These are phyloP conservation scores for Acipenser oxyrinchus DNA, from an alignment of 2,797 vertebrate species.

Conservation along the genomic window DNA sequence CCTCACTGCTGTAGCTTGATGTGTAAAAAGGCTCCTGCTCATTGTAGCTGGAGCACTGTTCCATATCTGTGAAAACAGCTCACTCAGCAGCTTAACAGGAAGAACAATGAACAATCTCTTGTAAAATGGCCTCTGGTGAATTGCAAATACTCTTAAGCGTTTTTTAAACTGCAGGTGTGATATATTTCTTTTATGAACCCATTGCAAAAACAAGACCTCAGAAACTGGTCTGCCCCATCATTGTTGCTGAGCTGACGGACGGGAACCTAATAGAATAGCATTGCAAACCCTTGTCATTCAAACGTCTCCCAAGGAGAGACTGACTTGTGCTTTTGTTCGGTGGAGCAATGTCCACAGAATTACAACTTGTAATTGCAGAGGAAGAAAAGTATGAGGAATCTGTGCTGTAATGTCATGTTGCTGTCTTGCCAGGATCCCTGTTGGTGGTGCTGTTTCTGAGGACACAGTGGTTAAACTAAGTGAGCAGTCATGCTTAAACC, in stretches of 20 bases:
- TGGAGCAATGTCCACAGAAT: no score
- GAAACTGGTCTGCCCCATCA: no score
- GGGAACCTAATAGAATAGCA: no score
- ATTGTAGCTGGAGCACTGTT: constrained; percentile 10
- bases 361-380: no score
- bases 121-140: constrained; percentile 24
- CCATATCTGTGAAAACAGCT: constrained; percentile 15
- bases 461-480: constrained; percentile 3
- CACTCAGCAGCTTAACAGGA: constrained; percentile 18
- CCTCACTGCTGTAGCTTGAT: constrained; percentile 10
- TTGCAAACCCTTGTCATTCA: no score
- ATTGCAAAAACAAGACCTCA: no score
- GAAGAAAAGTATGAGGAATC: no score
- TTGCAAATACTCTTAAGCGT: constrained; percentile 8
- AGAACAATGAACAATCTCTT: constrained; percentile 17
- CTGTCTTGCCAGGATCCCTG: neutral
- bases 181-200: neutral
- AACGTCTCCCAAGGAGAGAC: no score
- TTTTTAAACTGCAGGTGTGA: neutral
- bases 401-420: neutral
- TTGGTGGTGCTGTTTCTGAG: neutral
- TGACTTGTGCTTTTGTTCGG: no score
- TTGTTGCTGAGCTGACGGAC: no score
- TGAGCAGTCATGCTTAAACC: constrained; percentile 22
- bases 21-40: constrained; percentile 18